phyloP scores from a whole-genome alignment of 2,888 invertebrate genomes.

The Drosophila crucigera region DNA sequence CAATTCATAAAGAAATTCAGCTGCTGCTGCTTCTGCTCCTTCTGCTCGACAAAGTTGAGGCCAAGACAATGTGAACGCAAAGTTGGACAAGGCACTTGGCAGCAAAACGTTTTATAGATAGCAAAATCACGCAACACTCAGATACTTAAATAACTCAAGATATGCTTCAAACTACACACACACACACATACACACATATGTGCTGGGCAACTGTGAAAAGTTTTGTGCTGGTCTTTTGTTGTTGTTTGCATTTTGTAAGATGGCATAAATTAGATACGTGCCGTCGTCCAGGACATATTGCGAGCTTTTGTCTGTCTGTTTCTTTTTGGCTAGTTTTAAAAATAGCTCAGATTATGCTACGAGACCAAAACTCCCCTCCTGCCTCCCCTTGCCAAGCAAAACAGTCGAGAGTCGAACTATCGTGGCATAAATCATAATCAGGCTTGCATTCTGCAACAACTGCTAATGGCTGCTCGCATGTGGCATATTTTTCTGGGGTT shows the following conservation, averaged over 20 bases:
- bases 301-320: slow-evolving; percentile 20
- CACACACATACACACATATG: slow-evolving; percentile 16
- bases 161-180: slow-evolving; percentile 23
- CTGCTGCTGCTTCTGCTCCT: neutral
- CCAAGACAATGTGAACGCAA: slow-evolving; percentile 55
- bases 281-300: slow-evolving; percentile 54
- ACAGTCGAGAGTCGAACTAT: slow-evolving; percentile 44
- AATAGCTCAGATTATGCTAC: slow-evolving; percentile 50
- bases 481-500: slow-evolving; percentile 22
- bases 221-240: slow-evolving; percentile 70
- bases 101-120: slow-evolving; percentile 71
- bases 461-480: slow-evolving; percentile 61
- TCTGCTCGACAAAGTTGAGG: slow-evolving; percentile 22
- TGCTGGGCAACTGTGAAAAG: slow-evolving; percentile 51
- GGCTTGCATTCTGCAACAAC: slow-evolving; percentile 49
- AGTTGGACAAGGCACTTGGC: slow-evolving; percentile 62
- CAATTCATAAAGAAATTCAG: slow-evolving; percentile 69
- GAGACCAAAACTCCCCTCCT: neutral
- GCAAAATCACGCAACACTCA: slow-evolving; percentile 63
- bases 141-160: slow-evolving; percentile 56
- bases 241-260: slow-evolving; percentile 75
- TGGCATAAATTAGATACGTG: slow-evolving; percentile 78
- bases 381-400: neutral
- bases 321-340: slow-evolving; percentile 44
- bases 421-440: slow-evolving; percentile 65